A percentile compares a stretch with the other conserved stretches of the same genome.
Conservation (phyloP, 2,888 invertebrate species). For the Chrysolina oricalcia region DNA sequence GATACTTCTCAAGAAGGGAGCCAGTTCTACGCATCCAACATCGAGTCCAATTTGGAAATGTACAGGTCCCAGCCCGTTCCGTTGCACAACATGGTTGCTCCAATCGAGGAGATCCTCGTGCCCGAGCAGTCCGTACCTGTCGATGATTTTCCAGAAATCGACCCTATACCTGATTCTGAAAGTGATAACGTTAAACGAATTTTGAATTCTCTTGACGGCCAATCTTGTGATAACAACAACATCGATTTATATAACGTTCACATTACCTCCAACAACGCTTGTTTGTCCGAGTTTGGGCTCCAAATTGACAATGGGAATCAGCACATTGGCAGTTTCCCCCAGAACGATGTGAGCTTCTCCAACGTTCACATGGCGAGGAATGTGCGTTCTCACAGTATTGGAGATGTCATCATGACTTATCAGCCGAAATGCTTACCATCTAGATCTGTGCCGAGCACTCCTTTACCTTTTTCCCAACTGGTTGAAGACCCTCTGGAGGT, state of each 20-base stretch:
- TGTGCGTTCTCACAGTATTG: conserved; percentile 60
- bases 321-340: conserved; percentile 38
- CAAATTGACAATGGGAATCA: conserved; percentile 33
- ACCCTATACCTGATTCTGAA: conserved; percentile 76
- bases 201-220: conserved; percentile 76
- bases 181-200: conserved; percentile 80
- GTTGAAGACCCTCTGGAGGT: conserved; percentile 68
- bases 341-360: conserved; percentile 25
- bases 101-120: conserved; percentile 39
- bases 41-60: conserved; percentile 64
- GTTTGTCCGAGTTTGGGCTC: conserved; percentile 59
- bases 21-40: conserved; percentile 77
- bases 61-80: conserved; percentile 88
- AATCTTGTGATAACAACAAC: conserved; percentile 68
- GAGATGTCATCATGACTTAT: conserved; percentile 36
- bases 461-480: conserved; percentile 71
- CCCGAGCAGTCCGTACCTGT: conserved; percentile 28
- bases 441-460: conserved; percentile 82
- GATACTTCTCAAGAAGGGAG: conserved; percentile 75
- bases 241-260: conserved; percentile 60
- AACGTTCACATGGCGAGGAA: conserved; percentile 40
- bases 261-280: conserved; percentile 56
- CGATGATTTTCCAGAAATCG: conserved; percentile 81
- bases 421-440: conserved; percentile 70
- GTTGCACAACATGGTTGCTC: conserved; percentile 57